Conservation (phyloP, 2,888 invertebrate species). For the Carcina quercana region DNA sequence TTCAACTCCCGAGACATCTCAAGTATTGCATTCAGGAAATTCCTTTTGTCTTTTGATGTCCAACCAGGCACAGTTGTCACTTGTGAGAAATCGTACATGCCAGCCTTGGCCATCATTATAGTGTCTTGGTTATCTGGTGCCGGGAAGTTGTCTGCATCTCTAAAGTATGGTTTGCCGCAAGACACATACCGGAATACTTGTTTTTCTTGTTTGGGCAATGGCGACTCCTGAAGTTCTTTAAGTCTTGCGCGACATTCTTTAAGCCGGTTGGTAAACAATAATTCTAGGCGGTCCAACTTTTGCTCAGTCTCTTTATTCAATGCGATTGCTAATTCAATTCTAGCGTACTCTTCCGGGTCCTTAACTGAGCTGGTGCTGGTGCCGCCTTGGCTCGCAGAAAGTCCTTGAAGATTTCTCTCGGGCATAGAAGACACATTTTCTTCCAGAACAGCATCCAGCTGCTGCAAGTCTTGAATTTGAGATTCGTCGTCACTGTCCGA, state of each 20-base stretch:
- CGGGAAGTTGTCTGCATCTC: slow-evolving; percentile 69
- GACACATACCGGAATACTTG: slow-evolving; percentile 34
- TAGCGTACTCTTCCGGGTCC: slow-evolving; percentile 20
- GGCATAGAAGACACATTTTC: slow-evolving; percentile 18
- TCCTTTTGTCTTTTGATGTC: slow-evolving; percentile 74
- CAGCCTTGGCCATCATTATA: slow-evolving; percentile 37
- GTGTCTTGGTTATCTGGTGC: slow-evolving; percentile 77
- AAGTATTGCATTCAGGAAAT: slow-evolving; percentile 62
- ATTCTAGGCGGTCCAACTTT: slow-evolving; percentile 40
- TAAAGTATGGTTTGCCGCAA: slow-evolving; percentile 80
- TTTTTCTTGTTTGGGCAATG: slow-evolving; percentile 16
- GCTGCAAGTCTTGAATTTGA: slow-evolving; percentile 29
- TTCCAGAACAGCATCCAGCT: slow-evolving; percentile 27
- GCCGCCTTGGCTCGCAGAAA: not conserved
- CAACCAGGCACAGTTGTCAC: slow-evolving; percentile 61
- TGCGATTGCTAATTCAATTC: slow-evolving; percentile 37
- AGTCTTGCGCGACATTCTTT: slow-evolving; percentile 44
- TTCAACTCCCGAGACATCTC: slow-evolving; percentile 37
- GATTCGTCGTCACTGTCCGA: slow-evolving; percentile 31
- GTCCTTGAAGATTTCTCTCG: not conserved
- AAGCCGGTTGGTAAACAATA: slow-evolving; percentile 34
- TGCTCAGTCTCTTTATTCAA: slow-evolving; percentile 52
- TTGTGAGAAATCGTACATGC: slow-evolving; percentile 62
- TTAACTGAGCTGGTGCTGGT: slow-evolving; percentile 13
- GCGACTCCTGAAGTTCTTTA: slow-evolving; percentile 20